Percentiles rank a stretch among this genome's conserved stretches.
phyloP scores from a whole-genome alignment of 1,140 invertebrate species.

The Muscidifurax raptorellus region DNA sequence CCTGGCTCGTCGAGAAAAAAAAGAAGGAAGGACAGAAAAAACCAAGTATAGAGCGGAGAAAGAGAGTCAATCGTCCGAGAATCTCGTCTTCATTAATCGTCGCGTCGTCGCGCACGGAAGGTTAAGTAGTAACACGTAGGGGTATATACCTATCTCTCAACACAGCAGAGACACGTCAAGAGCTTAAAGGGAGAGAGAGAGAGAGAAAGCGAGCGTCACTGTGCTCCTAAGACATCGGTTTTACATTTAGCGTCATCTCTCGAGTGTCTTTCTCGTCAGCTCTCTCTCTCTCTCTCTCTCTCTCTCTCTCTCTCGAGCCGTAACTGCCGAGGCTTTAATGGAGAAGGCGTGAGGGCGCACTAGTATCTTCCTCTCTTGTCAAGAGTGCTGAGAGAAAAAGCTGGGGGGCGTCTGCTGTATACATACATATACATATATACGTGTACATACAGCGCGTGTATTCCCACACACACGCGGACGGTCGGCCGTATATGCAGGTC shows the following conservation, averaged over 20 bases:
- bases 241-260: slow-evolving; percentile 54
- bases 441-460: no score
- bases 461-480: no score
- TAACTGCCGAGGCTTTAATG: slow-evolving; percentile 46
- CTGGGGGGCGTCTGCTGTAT: not conserved
- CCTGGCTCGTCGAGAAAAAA: not conserved
- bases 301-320: slow-evolving; percentile 29
- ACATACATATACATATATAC: not conserved
- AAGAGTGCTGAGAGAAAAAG: slow-evolving; percentile 15
- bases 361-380: slow-evolving; percentile 30
- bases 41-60: not conserved
- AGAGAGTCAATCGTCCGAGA: slow-evolving; percentile 30
- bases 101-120: not conserved
- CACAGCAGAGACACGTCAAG: not conserved
- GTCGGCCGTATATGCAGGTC: not conserved
- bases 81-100: slow-evolving; percentile 47
- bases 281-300: slow-evolving; percentile 9
- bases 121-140: slow-evolving; percentile 29
- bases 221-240: slow-evolving; percentile 47
- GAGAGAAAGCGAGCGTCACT: not conserved
- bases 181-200: not conserved
- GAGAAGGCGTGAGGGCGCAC: slow-evolving; percentile 41
- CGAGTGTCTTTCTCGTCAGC: slow-evolving; percentile 40
- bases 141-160: not conserved
- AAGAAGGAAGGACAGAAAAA: not conserved